Conservation (phyloP, 2,888 invertebrate genomes). For the Alloscopus bannaensis region DNA sequence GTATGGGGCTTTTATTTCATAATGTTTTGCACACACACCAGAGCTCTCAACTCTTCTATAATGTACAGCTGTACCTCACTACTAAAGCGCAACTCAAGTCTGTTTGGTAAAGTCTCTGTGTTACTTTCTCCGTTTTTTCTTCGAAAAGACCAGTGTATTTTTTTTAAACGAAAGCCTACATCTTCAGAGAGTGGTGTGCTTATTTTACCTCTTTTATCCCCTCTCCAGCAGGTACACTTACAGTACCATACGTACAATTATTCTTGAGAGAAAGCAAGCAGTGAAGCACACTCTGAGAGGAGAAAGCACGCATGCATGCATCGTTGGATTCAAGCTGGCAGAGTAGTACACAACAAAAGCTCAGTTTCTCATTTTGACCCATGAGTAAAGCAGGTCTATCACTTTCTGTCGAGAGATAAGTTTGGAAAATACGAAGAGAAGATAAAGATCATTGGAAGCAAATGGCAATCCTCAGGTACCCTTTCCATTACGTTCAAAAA, state of each 20-base stretch:
- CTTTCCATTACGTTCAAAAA: constrained; percentile 28
- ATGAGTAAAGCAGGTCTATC: constrained; percentile 37
- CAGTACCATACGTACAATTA: constrained; percentile 12
- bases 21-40: neutral
- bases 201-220: constrained; percentile 13
- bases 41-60: neutral
- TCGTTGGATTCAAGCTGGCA: constrained; percentile 19
- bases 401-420: constrained; percentile 46
- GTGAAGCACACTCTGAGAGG: neutral
- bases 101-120: neutral
- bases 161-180: neutral
- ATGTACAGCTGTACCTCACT: neutral
- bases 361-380: constrained; percentile 43
- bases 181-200: constrained; percentile 10
- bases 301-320: constrained; percentile 28
- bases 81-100: neutral
- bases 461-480: constrained; percentile 46
- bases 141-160: neutral
- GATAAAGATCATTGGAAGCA: constrained; percentile 48
- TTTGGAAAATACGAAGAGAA: no score
- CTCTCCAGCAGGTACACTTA: neutral
- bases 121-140: neutral
- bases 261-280: neutral
- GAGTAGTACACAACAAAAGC: constrained; percentile 22
- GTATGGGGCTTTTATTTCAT: neutral